Percentiles rank a stretch among this genome's conserved stretches.
Evolutionary conservation across 2,888 invertebrate species (phyloP).

Genomic region (Pediacus dermestoides): DNA sequence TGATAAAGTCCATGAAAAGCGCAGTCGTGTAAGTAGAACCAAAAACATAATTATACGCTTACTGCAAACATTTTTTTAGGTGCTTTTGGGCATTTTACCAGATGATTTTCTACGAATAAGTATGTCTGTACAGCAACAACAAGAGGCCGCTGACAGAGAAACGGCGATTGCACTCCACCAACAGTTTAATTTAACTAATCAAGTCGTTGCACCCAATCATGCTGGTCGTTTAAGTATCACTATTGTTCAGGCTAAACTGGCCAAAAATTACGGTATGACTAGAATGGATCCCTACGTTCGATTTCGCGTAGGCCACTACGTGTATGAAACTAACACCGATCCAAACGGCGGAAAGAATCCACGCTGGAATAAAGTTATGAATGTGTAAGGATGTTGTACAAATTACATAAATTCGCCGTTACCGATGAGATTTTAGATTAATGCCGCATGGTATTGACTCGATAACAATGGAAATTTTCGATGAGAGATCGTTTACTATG

Average conservation of each 20-base stretch:
- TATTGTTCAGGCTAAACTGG: constrained; percentile 84
- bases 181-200: constrained; percentile 54
- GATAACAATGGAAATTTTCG: constrained; percentile 90
- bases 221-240: constrained; percentile 79
- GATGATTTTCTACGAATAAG: constrained; percentile 67
- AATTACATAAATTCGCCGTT: constrained; percentile 7
- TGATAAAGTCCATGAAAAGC: constrained; percentile 45
- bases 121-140: constrained; percentile 60
- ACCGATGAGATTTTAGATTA: constrained; percentile 66
- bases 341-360: constrained; percentile 94
- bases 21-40: constrained; percentile 39
- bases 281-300: constrained; percentile 97
- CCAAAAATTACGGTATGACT: constrained; percentile 91
- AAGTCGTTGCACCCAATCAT: constrained; percentile 39
- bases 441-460: constrained; percentile 85
- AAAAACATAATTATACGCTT: neutral
- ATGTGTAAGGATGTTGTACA: constrained; percentile 69
- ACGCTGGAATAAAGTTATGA: constrained; percentile 92
- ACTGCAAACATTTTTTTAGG: constrained; percentile 49
- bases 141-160: constrained; percentile 74
- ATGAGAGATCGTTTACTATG: constrained; percentile 94
- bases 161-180: constrained; percentile 71
- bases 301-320: constrained; percentile 86
- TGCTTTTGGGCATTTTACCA: constrained; percentile 76
- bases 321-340: constrained; percentile 94